These are phyloP conservation scores for Lordiphosa mommai DNA, from an alignment of 1,140 invertebrate genomes.

Conservation along the genomic window DNA sequence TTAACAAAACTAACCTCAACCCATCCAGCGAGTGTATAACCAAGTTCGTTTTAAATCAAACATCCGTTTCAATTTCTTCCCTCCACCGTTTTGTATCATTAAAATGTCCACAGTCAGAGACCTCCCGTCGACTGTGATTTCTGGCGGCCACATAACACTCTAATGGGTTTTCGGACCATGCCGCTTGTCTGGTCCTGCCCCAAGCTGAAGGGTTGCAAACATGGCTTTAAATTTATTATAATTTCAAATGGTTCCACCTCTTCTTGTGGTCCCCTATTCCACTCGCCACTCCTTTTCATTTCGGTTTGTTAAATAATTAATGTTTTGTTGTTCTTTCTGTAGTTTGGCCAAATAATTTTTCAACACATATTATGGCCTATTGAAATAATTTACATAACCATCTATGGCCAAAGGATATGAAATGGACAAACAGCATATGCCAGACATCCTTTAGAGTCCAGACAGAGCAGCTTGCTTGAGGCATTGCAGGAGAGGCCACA, in stretches of 20 bases:
- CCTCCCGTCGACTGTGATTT: conserved; percentile 60
- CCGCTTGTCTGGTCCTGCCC: conserved; percentile 26
- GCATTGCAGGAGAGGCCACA: conserved; percentile 69
- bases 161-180: conserved; percentile 45
- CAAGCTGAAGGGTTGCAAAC: conserved; percentile 6
- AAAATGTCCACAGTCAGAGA: conserved; percentile 53
- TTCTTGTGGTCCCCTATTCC: not conserved
- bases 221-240: conserved; percentile 71
- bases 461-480: conserved; percentile 56
- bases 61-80: conserved; percentile 5
- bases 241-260: conserved; percentile 47
- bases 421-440: conserved; percentile 71
- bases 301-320: conserved; percentile 70
- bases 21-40: too few species aligned
- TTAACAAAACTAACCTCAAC: too few species aligned
- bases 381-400: conserved; percentile 74
- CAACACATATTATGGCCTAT: conserved; percentile 71
- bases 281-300: not conserved
- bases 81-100: conserved; percentile 56
- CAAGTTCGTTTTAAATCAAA: too few species aligned
- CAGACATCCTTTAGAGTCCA: conserved; percentile 19
- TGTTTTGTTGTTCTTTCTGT: conserved; percentile 66
- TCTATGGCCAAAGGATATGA: conserved; percentile 63
- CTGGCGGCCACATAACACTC: conserved; percentile 39
- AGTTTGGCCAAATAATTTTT: conserved; percentile 65